Conservation (phyloP, 2,113 vertebrate species). For the Chaenocephalus aceratus region DNA sequence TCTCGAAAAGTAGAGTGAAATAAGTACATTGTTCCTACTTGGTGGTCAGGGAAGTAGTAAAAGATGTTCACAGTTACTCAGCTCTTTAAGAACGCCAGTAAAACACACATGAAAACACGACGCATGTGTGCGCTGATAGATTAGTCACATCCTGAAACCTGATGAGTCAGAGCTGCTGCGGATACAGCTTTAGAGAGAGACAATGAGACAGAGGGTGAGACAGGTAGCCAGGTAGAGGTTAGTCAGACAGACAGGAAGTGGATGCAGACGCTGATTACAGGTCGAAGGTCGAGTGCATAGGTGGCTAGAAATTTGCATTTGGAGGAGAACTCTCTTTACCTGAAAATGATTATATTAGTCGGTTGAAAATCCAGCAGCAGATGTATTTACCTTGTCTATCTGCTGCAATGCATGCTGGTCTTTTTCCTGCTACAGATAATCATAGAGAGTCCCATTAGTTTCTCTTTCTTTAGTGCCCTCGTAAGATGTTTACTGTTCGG, state of each 20-base stretch:
- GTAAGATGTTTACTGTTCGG: not conserved
- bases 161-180: constrained; percentile 14
- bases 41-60: not conserved
- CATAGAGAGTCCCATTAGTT: not conserved
- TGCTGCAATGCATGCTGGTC: constrained; percentile 14
- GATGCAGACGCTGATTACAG: not conserved
- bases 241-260: not conserved
- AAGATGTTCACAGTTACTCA: not conserved
- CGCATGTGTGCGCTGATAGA: not conserved
- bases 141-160: constrained; percentile 14
- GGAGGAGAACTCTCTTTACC: not conserved
- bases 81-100: not conserved
- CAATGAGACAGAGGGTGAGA: not conserved
- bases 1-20: too few relatives aligned
- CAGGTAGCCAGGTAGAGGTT: not conserved
- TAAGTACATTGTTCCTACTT: too few relatives aligned
- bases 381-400: not conserved
- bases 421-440: not conserved
- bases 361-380: not conserved
- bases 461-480: not conserved
- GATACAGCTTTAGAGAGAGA: not conserved
- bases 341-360: not conserved
- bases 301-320: not conserved
- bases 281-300: not conserved
- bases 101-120: not conserved